Evolutionary conservation across 2,113 vertebrate genomes (phyloP), one percentile per base, ranked within the genome.

Genomic region (Melanotaenia duboulayi): DNA sequence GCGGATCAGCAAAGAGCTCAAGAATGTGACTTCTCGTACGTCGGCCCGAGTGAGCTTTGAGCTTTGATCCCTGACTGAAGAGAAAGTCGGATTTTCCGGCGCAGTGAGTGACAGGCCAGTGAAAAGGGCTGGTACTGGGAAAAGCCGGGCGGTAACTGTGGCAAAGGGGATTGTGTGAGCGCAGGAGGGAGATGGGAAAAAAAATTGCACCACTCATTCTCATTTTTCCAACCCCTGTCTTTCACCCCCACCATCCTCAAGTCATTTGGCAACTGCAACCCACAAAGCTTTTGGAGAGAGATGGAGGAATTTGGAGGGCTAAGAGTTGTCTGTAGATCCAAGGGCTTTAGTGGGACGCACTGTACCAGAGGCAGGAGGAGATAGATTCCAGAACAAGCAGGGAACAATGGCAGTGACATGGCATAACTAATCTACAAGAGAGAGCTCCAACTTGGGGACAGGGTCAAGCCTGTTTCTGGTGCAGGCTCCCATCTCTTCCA

Each of bases 21-120:
- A 65, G 76, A 90, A 88, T 82, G 90, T 76, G 87, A 89, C 84
- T 89, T 55, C 79, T 87, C 74, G 59, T 65, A 79, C 70, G 62
- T 49, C 65, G 64, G 62, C 78, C 7, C 51, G 61, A 64, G 76
- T 65, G 49, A 71, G 81, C 76, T 69, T 39, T 51, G 44, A 75
- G 85, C 86, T 90, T 90, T 91, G 89, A 89, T 91, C 91, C 82
- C 72, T 63, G 68, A 71, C 84, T 86, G 76, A 74, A 76, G 83
- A 87, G 85, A 88, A 83, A 87, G 87, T 80, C 65, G 61, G 84
- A 90, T 92, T 90, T 91, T 87, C 86, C 78, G 56, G 78, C 68
- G 82, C 85, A 74, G 74, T 88, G 90, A 92, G 68, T 79, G 88
- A 91, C 77, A 73, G 84, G 69, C 58, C 13, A 17, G 61, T 60